A percentile compares a stretch with the other conserved stretches of the same genome.
These are phyloP conservation scores for Micromussa lordhowensis DNA, from an alignment of 92 coral and sea anemone species.

Conservation along the genomic window DNA sequence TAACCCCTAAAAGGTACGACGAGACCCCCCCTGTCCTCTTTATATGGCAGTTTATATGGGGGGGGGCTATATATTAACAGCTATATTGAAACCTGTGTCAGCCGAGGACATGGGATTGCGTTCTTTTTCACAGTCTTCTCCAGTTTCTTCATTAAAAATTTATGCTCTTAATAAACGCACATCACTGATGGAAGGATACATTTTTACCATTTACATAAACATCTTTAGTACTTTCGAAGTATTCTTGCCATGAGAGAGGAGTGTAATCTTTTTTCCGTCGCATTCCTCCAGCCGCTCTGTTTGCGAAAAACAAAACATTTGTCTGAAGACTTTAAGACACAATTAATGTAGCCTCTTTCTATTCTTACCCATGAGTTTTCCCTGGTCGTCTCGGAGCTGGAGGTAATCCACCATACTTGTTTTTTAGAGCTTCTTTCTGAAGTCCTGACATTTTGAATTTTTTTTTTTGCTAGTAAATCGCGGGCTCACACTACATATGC, in stretches of 20 bases:
- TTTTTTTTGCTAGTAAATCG: slow-evolving; percentile 22
- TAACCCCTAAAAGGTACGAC: no score
- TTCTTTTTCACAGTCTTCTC: background rate
- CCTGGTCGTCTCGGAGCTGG: slow-evolving; percentile 76
- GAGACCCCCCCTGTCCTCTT: no score
- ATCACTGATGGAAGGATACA: slow-evolving; percentile 73
- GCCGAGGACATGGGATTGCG: no score
- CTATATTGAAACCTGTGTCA: no score
- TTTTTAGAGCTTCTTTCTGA: slow-evolving; percentile 79
- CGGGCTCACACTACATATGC: slow-evolving; percentile 43
- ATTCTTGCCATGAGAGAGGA: slow-evolving; percentile 88
- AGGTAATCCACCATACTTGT: slow-evolving; percentile 74
- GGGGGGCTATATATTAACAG: no score
- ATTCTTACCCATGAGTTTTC: slow-evolving; percentile 56
- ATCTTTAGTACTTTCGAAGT: slow-evolving; percentile 81
- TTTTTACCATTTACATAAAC: slow-evolving; percentile 72
- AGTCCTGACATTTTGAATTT: slow-evolving; percentile 84
- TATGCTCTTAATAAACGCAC: background rate
- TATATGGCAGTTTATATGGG: no score
- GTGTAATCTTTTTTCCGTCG: slow-evolving; percentile 84
- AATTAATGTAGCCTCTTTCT: background rate
- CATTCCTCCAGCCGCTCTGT: slow-evolving; percentile 28
- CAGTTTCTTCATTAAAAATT: background rate
- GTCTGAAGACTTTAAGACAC: background rate
- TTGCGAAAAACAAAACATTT: background rate